Conservation (phyloP, 2,888 invertebrate genomes). For the Spilosoma lubricipeda region DNA sequence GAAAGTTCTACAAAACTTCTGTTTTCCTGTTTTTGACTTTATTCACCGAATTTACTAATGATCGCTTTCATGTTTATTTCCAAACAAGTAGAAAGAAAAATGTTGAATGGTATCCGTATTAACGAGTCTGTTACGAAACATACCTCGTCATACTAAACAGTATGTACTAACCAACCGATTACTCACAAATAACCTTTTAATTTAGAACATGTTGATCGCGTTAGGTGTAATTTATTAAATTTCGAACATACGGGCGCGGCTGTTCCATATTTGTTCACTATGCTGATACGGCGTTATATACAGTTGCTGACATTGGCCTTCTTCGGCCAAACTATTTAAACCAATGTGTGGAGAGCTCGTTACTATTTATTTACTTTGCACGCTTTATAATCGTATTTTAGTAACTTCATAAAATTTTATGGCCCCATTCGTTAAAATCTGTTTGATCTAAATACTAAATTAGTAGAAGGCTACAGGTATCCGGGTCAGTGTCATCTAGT, state of each 20-base stretch:
- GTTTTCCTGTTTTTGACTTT: background rate
- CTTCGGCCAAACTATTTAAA: constrained; percentile 56
- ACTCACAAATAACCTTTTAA: constrained; percentile 17
- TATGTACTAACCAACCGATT: constrained; percentile 12
- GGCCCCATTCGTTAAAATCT: constrained; percentile 12
- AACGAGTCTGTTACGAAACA: background rate
- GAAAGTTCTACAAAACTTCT: too few species aligned
- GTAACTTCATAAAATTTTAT: constrained; percentile 36
- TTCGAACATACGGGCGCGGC: constrained; percentile 55
- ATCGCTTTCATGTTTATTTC: background rate
- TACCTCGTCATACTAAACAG: constrained; percentile 10
- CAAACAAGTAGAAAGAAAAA: background rate
- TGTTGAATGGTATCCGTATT: background rate
- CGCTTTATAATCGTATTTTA: constrained; percentile 20
- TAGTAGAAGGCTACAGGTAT: background rate
- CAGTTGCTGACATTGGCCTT: constrained; percentile 67
- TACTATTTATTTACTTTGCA: constrained; percentile 29
- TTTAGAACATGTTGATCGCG: constrained; percentile 28
- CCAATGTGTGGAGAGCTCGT: constrained; percentile 55
- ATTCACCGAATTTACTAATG: background rate
- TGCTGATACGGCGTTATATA: constrained; percentile 35
- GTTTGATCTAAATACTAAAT: background rate
- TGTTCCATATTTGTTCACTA: constrained; percentile 52
- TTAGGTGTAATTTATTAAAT: constrained; percentile 40
- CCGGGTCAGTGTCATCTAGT: background rate